Evolutionary conservation across 64 coral and sea anemone genomes (phyloP), one percentile per base, ranked within the genome.

Genomic region (Montipora capricornis): DNA sequence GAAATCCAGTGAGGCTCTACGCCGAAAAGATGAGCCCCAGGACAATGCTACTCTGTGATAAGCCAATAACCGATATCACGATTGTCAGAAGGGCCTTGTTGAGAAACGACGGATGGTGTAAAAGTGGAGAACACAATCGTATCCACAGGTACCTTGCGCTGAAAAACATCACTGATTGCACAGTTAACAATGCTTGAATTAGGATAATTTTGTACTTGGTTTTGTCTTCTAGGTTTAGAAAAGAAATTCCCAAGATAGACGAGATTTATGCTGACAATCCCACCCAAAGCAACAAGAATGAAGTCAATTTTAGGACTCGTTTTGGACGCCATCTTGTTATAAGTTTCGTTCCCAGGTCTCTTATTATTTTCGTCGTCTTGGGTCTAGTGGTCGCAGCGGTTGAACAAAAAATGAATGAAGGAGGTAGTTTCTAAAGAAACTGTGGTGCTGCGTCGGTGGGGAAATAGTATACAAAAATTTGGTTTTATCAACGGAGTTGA

Each of bases 1-100:
- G 92, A 90, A 84, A 97, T 94, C 76, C 87, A 91, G 24, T 91
- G 83, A 20, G 95, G 95, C 68, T 97, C 95, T 47, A 59, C 84
- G 8, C 89, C 89, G 29, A 87, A 74, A 97, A 88, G 91, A 97
- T 97, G 20, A 77, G 77, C 2, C 92, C 95, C 75, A 93, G 71
- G 20, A 97, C 87, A 20, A 91, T 48, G 91, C 92, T 94, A 47
- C 92, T 90, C 78, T 97, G 95, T 49, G 92, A 89, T 49, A 94
- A 67, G 14, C 91, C 59, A 15, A 97, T 47, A 17, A 97, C 79
- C 3, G 20, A 22, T 2, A 71, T 90, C 57, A 97, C 70, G 6
- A 97, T 5, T 14, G 81, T 2, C 52, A 97, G 68, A 70, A 87
- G 62, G 3, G 57, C 12, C 74, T 89, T 87, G 24, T 91, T 93